A percentile compares a stretch with the other conserved stretches of the same genome.
phyloP scores from a whole-genome alignment of 2,113 vertebrate genomes.

The Eclectus roratus region DNA sequence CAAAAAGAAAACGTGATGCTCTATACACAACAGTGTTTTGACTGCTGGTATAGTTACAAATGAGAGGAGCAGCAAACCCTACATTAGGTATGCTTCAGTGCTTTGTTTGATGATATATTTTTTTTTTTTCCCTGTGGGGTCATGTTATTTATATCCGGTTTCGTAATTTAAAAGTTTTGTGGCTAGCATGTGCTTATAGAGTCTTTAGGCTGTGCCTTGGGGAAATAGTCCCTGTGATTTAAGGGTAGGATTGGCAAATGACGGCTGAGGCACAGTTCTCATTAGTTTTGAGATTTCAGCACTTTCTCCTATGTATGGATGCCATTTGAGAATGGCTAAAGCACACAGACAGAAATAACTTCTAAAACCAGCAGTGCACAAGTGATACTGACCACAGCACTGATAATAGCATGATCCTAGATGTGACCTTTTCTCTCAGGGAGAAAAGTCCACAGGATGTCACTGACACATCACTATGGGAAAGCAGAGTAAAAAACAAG shows the following conservation, averaged over 20 bases:
- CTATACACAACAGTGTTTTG: not conserved
- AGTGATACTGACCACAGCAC: not conserved
- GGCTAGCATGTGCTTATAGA: not conserved
- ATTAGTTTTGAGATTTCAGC: not conserved
- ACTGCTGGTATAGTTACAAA: not conserved
- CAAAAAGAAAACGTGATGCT: not conserved
- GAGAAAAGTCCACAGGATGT: not conserved
- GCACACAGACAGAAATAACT: not conserved
- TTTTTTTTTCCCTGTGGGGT: accelerated
- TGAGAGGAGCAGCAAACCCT: not conserved
- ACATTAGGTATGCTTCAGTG: not conserved
- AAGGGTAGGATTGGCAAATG: not conserved
- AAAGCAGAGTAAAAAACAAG: not conserved
- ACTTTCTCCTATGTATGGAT: not conserved
- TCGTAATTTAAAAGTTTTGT: not conserved
- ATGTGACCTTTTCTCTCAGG: not conserved
- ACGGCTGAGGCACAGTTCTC: not conserved
- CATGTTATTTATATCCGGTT: not conserved
- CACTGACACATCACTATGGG: not conserved
- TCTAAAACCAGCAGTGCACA: not conserved
- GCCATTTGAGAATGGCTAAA: not conserved
- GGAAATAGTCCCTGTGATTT: not conserved
- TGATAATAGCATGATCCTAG: not conserved
- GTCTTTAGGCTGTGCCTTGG: not conserved
- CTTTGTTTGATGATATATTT: not conserved